Percentiles rank a stretch among this genome's conserved stretches.
Conservation (phyloP, 1,140 invertebrate genomes). For the Pseudomyrmex gracilis region DNA sequence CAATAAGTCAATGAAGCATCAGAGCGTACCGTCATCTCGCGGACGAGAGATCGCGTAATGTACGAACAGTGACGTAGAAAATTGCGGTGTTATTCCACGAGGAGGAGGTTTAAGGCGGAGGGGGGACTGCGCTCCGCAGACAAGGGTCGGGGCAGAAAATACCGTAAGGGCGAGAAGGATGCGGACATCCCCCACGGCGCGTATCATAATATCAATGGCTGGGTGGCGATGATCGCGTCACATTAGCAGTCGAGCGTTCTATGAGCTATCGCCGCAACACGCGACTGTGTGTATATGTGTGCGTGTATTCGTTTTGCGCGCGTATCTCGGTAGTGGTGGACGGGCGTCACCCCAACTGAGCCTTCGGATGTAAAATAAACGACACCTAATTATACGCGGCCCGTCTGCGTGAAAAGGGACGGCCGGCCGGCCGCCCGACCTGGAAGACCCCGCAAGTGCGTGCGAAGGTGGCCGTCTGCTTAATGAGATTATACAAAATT, state of each 20-base stretch:
- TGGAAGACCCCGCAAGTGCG: slow-evolving; percentile 76
- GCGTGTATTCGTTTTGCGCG: slow-evolving; percentile 41
- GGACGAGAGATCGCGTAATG: slow-evolving; percentile 54
- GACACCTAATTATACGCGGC: slow-evolving; percentile 83
- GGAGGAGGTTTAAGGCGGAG: neutral
- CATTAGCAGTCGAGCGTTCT: slow-evolving; percentile 84
- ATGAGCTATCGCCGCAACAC: slow-evolving; percentile 80
- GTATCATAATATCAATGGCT: slow-evolving; percentile 82
- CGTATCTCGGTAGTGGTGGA: slow-evolving; percentile 20
- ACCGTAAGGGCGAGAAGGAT: slow-evolving; percentile 60
- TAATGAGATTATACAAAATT: slow-evolving; percentile 79
- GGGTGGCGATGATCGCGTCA: slow-evolving; percentile 82
- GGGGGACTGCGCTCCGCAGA: neutral
- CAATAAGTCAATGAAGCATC: slow-evolving; percentile 56
- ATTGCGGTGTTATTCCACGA: slow-evolving; percentile 31
- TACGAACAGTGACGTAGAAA: slow-evolving; percentile 57
- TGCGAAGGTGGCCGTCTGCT: slow-evolving; percentile 72
- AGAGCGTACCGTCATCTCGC: slow-evolving; percentile 41
- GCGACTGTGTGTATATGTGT: slow-evolving; percentile 63
- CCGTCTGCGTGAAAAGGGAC: slow-evolving; percentile 72
- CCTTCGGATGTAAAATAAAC: slow-evolving; percentile 82
- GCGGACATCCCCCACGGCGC: slow-evolving; percentile 45
- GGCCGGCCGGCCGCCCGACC: slow-evolving; percentile 52
- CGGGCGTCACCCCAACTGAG: slow-evolving; percentile 65
- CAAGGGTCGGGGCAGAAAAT: slow-evolving; percentile 58